Percentiles rank a stretch among this genome's conserved stretches.
phyloP scores from a whole-genome alignment of 1,140 invertebrate species.

The Bemisia tabaci region DNA sequence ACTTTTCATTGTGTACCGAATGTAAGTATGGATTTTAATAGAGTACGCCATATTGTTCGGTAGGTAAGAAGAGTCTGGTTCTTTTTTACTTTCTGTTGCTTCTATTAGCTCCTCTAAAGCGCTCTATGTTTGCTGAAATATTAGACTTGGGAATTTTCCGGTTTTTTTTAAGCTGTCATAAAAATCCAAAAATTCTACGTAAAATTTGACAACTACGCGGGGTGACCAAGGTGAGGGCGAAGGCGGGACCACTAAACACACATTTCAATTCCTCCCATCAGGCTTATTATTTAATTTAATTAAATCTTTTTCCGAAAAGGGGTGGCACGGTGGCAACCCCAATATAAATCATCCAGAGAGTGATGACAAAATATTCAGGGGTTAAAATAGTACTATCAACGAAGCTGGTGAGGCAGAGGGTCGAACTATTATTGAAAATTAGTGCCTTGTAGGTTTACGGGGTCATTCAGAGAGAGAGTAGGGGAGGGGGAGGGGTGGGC shows the following conservation, averaged over 20 bases:
- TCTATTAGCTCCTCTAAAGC: no score
- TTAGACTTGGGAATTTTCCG: no score
- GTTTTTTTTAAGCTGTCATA: no score
- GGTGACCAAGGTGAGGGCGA: background rate
- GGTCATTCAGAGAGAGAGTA: background rate
- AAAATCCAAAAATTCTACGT: no score
- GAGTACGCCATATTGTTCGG: no score
- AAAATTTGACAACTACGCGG: no score
- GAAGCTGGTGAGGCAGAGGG: background rate
- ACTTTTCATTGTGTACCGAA: no score
- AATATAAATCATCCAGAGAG: background rate
- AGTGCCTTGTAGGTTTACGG: background rate
- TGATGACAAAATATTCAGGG: background rate
- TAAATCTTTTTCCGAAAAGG: background rate
- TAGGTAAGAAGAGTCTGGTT: no score
- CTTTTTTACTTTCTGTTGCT: no score
- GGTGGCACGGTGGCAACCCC: background rate
- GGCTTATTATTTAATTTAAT: background rate
- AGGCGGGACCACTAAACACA: background rate
- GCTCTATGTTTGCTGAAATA: no score
- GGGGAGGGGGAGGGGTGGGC: background rate
- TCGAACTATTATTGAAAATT: background rate
- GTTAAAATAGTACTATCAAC: no score
- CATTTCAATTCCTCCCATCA: background rate
- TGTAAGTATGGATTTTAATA: no score